phyloP scores from a whole-genome alignment of 2,888 invertebrate species.

The Agrochola macilenta region DNA sequence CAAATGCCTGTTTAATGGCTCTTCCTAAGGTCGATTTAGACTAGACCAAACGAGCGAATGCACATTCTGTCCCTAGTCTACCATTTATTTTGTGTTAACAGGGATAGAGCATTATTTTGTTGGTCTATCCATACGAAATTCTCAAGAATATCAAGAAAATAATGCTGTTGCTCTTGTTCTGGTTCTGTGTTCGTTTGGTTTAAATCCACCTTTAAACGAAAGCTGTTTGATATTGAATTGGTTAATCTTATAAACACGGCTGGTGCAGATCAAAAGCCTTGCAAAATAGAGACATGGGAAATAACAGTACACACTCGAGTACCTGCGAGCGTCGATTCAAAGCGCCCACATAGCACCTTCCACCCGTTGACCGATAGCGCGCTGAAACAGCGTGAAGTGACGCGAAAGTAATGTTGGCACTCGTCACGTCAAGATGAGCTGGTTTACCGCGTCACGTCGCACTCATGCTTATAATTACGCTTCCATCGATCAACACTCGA shows the following conservation, averaged over 20 bases:
- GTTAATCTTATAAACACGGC: neutral
- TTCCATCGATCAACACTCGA: slow-evolving; percentile 77
- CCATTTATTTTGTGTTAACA: neutral
- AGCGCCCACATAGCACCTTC: slow-evolving; percentile 57
- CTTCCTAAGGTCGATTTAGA: neutral
- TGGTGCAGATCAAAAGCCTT: slow-evolving; percentile 21
- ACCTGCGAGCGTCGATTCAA: slow-evolving; percentile 31
- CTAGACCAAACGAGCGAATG: neutral
- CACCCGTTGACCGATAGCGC: slow-evolving; percentile 76
- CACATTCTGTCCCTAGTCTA: neutral
- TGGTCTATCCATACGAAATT: neutral
- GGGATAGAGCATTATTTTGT: neutral
- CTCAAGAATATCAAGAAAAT: neutral
- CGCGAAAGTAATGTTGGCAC: slow-evolving; percentile 74
- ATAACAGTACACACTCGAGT: slow-evolving; percentile 3
- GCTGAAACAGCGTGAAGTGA: slow-evolving; percentile 76
- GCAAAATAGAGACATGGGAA: neutral
- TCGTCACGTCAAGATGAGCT: slow-evolving; percentile 70
- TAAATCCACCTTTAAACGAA: neutral
- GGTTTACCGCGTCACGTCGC: slow-evolving; percentile 74
- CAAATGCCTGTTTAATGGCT: neutral
- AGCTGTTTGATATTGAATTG: slow-evolving; percentile 1
- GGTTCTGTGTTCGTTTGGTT: neutral
- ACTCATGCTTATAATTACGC: slow-evolving; percentile 85
- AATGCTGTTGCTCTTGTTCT: neutral